A percentile compares a stretch with the other conserved stretches of the same genome.
phyloP scores from a whole-genome alignment of 2,113 vertebrate genomes.

The Tympanuchus pallidicinctus region DNA sequence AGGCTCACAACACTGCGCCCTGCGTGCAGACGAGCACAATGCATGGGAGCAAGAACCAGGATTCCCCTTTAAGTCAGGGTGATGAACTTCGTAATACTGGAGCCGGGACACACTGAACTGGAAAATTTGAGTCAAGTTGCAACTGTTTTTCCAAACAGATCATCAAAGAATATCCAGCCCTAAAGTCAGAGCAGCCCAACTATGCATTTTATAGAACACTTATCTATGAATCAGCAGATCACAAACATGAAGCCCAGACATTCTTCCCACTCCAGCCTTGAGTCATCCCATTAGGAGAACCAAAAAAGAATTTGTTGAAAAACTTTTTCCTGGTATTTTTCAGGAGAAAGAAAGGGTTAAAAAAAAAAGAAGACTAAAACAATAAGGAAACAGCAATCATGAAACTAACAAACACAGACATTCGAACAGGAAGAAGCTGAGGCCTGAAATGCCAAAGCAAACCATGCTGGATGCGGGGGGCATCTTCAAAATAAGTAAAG shows the following conservation, averaged over 20 bases:
- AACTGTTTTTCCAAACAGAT: constrained; percentile 46
- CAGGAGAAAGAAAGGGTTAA: not conserved
- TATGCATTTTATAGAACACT: constrained; percentile 52
- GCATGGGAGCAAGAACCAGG: not conserved
- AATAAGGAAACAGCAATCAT: not conserved
- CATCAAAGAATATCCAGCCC: constrained; percentile 56
- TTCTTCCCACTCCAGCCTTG: constrained; percentile 45
- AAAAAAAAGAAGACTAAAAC: not conserved
- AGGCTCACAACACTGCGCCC: fast-evolving
- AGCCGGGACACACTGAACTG: not conserved
- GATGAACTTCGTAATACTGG: not conserved
- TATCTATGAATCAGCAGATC: constrained; percentile 66
- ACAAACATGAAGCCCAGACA: constrained; percentile 46
- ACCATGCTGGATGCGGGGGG: not conserved
- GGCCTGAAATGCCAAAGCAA: constrained; percentile 1
- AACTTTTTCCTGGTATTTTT: not conserved
- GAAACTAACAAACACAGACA: not conserved
- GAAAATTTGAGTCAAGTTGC: constrained; percentile 52
- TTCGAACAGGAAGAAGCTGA: not conserved
- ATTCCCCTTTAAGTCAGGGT: not conserved
- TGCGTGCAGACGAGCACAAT: not conserved
- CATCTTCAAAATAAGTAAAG: not conserved
- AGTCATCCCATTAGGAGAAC: constrained; percentile 4
- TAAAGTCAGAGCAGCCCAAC: constrained; percentile 42
- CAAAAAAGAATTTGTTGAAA: not conserved